Evolutionary conservation across 2,113 vertebrate genomes (phyloP).

Genomic region (Oncorhynchus mykiss): DNA sequence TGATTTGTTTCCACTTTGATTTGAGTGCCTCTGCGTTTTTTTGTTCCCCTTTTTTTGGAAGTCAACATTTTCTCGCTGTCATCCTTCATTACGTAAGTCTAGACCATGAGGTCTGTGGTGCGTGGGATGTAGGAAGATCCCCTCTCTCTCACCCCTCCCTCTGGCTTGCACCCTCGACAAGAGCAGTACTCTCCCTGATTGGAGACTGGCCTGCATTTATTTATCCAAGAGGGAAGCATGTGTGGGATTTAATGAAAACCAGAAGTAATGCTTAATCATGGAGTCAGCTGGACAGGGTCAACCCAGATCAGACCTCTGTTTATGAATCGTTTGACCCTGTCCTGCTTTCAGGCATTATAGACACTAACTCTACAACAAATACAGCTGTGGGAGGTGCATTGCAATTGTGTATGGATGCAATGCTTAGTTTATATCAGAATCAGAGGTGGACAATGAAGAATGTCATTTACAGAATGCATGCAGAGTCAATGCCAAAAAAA

Average conservation of each 20-base stretch:
- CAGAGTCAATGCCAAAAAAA: too few relatives aligned
- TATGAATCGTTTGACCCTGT: constrained; percentile 42
- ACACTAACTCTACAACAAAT: constrained; percentile 10
- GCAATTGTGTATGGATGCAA: not conserved
- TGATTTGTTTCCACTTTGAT: constrained; percentile 24
- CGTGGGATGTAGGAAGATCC: constrained; percentile 36
- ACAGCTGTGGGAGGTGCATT: not conserved
- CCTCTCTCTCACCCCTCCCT: constrained; percentile 29
- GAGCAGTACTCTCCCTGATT: constrained; percentile 71
- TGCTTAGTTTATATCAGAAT: too few relatives aligned
- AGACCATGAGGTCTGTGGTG: not conserved
- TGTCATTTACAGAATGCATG: too few relatives aligned
- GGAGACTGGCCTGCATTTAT: constrained; percentile 61
- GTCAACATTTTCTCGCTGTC: constrained; percentile 20
- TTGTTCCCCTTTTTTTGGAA: constrained; percentile 7
- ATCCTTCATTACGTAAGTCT: constrained; percentile 52
- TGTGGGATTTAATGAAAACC: constrained; percentile 50
- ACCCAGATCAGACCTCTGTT: constrained; percentile 18
- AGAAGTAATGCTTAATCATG: constrained; percentile 54
- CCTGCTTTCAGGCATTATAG: constrained; percentile 52
- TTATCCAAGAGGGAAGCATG: constrained; percentile 37
- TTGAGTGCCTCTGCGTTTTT: constrained; percentile 28
- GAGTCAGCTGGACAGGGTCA: constrained; percentile 34
- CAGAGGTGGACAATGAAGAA: too few relatives aligned
- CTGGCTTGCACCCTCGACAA: constrained; percentile 31